Conservation (phyloP, 2,113 vertebrate species). For the Xenopus tropicalis region UCB_Xtro_10.0 CM004447.2:80417001-80417500, state of each 20-base stretch:
- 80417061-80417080: conserved; percentile 40
- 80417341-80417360: conserved; percentile 37
- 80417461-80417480: not conserved
- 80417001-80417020: conserved; percentile 4
- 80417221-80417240: not conserved
- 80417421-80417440: conserved; percentile 23
- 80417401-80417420: conserved; percentile 22
- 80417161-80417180: not conserved
- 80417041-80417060: conserved; percentile 37
- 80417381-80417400: conserved; percentile 24
- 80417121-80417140: conserved; percentile 5
- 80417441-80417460: conserved; percentile 10
- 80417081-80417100: conserved; percentile 20
- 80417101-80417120: conserved; percentile 7
- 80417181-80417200: not conserved
- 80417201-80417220: conserved; percentile 1
- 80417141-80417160: not conserved
- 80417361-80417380: conserved; percentile 32
- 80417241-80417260: conserved; percentile 18
- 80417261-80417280: not conserved
- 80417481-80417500: conserved; percentile 14
- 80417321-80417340: conserved; percentile 34
- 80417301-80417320: conserved; percentile 40
- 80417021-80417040: conserved; percentile 36
- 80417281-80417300: conserved; percentile 30